phyloP scores from a whole-genome alignment of 2,888 invertebrate genomes.

The Morpho achilles region DNA sequence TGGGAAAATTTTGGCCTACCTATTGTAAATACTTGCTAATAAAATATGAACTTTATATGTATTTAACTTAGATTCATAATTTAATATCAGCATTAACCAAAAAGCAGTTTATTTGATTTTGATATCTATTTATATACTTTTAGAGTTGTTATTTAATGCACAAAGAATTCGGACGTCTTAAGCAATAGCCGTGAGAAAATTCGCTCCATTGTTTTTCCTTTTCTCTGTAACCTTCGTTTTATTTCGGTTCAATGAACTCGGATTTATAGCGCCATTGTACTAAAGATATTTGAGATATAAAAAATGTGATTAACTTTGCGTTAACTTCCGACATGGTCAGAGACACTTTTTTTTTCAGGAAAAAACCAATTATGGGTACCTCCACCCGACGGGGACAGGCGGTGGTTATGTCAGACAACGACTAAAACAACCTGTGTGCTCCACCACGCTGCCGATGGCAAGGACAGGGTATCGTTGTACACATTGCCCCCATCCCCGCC shows the following conservation, averaged over 20 bases:
- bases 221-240: conserved; percentile 55
- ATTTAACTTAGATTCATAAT: background rate
- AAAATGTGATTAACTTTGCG: too few species aligned
- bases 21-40: background rate
- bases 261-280: conserved; percentile 3
- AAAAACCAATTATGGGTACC: too few species aligned
- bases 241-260: conserved; percentile 52
- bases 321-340: too few species aligned
- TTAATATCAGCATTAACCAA: background rate
- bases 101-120: conserved; percentile 4
- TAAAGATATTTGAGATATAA: background rate
- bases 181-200: conserved; percentile 55
- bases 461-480: too few species aligned
- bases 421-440: too few species aligned
- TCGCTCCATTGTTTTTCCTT: conserved; percentile 52
- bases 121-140: background rate
- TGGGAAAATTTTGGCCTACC: conserved; percentile 14
- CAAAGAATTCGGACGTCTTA: conserved; percentile 29
- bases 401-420: too few species aligned
- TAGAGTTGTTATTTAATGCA: conserved; percentile 2
- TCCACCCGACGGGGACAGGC: too few species aligned
- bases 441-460: too few species aligned
- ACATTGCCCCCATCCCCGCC: too few species aligned
- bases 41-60: background rate
- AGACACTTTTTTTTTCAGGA: too few species aligned